Evolutionary conservation across 1,140 invertebrate genomes (phyloP).

Genomic region (Drosophila subpulchrella): DNA sequence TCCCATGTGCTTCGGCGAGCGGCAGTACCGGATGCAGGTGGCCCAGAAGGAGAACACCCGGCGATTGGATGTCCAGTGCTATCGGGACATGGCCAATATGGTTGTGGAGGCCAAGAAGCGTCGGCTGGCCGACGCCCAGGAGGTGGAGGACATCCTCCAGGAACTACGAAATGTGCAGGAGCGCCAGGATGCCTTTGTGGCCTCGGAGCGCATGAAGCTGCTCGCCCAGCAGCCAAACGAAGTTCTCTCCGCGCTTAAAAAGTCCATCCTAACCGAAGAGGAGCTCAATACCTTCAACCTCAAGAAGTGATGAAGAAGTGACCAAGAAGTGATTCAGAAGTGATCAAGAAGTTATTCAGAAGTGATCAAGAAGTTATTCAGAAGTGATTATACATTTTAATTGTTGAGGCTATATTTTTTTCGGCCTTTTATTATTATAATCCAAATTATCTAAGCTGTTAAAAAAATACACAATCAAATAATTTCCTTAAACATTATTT

Average conservation of each 20-base stretch:
- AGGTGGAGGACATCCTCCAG: constrained; percentile 26
- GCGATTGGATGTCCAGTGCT: constrained; percentile 5
- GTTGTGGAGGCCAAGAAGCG: constrained; percentile 6
- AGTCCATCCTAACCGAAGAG: constrained; percentile 19
- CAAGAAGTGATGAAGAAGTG: constrained; percentile 7
- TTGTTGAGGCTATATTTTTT: too few relatives aligned
- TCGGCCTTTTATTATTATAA: not conserved
- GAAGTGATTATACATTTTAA: too few relatives aligned
- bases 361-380: too few relatives aligned
- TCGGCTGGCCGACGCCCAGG: constrained; percentile 25
- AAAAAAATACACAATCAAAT: not conserved
- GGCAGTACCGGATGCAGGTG: constrained; percentile 32
- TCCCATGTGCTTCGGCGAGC: constrained; percentile 59
- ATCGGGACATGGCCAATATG: constrained; percentile 15
- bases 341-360: too few relatives aligned
- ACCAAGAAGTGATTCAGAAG: too few relatives aligned
- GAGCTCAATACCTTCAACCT: constrained; percentile 48
- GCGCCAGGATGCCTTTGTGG: constrained; percentile 32
- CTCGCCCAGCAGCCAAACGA: constrained; percentile 34
- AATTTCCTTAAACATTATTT: not conserved
- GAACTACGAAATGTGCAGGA: constrained; percentile 34
- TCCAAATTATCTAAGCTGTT: not conserved
- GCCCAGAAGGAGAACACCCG: not conserved
- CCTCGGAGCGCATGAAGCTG: constrained; percentile 56
- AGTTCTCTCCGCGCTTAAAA: constrained; percentile 40